Evolutionary conservation across 2,888 invertebrate species (phyloP).

Genomic region (Cantharis rustica): DNA sequence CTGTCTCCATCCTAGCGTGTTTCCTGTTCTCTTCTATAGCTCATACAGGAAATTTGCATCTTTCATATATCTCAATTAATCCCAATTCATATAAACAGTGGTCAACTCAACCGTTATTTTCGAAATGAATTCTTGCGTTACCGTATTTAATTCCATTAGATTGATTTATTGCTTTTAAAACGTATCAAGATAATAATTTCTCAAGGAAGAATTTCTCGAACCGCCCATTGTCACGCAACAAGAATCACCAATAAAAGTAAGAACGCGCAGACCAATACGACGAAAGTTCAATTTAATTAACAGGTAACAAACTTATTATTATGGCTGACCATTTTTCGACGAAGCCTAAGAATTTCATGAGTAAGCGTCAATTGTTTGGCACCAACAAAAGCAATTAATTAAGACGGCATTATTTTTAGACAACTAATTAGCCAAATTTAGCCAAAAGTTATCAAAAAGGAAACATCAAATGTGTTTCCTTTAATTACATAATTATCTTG

Average conservation of each 20-base stretch:
- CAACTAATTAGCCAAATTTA: background rate
- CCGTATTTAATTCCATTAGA: background rate
- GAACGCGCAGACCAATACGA: conserved; percentile 38
- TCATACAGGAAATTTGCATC: conserved; percentile 51
- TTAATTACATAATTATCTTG: background rate
- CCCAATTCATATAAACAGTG: background rate
- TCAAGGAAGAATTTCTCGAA: conserved; percentile 21
- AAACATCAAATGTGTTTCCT: background rate
- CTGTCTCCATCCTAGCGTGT: conserved; percentile 53
- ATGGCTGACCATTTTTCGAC: background rate
- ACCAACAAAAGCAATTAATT: background rate
- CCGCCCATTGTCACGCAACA: conserved; percentile 55
- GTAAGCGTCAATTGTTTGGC: background rate
- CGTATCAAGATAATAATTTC: background rate
- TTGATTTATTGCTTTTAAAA: background rate
- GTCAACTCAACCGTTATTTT: background rate
- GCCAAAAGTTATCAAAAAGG: background rate
- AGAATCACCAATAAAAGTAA: conserved; percentile 49
- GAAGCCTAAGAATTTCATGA: background rate
- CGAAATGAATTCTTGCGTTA: background rate
- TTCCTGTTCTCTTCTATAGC: conserved; percentile 46
- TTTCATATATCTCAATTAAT: conserved; percentile 38
- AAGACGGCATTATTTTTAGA: background rate
- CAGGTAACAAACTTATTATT: background rate
- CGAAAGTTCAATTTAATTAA: background rate